Conservation (phyloP, 2,888 invertebrate species). For the Psylliodes chrysocephalus region DNA sequence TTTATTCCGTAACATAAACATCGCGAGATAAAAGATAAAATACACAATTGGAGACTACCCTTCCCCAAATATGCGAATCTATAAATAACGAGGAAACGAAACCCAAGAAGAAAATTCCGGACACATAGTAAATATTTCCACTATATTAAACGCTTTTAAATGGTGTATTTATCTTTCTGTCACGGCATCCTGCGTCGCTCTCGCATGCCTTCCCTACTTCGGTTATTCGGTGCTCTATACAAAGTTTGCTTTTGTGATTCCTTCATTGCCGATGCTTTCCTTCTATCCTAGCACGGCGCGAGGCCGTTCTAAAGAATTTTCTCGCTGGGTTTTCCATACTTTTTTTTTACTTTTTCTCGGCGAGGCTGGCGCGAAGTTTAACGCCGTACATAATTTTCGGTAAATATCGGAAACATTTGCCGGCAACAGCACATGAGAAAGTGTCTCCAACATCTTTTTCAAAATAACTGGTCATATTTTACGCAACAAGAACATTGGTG, state of each 20-base stretch:
- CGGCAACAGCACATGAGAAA: background rate
- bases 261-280: constrained; percentile 55
- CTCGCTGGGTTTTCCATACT: constrained; percentile 46
- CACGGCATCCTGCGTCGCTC: constrained; percentile 52
- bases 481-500: no score
- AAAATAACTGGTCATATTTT: no score
- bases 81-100: constrained; percentile 47
- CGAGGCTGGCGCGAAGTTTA: background rate
- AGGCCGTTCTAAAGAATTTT: constrained; percentile 50
- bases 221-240: constrained; percentile 46
- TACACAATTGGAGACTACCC: constrained; percentile 30
- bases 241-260: constrained; percentile 61
- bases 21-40: constrained; percentile 25
- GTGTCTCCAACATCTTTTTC: no score
- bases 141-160: constrained; percentile 56
- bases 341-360: constrained; percentile 3
- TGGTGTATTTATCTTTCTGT: constrained; percentile 58
- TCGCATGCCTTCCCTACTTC: constrained; percentile 49
- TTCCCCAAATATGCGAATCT: constrained; percentile 45
- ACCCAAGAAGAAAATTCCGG: constrained; percentile 45
- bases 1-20: constrained; percentile 26
- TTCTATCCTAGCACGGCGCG: no score
- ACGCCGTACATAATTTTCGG: background rate
- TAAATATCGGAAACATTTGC: background rate
- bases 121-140: constrained; percentile 47